A percentile compares a stretch with the other conserved stretches of the same genome.
Evolutionary conservation across 35 echinoderm and acorn worm genomes (phyloP).

Genomic region (Apostichopus parvimensis): DNA sequence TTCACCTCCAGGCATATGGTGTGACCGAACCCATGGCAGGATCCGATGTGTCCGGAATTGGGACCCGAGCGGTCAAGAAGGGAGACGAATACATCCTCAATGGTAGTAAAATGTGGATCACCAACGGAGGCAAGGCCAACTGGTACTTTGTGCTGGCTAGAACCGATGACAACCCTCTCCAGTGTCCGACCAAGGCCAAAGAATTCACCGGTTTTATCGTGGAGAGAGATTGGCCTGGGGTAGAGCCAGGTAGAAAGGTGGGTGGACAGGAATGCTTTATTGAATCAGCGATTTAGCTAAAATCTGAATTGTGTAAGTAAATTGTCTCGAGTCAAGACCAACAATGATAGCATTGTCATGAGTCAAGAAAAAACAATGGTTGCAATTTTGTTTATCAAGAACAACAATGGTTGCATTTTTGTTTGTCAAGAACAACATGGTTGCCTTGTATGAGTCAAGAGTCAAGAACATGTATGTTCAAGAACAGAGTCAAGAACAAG

Average conservation of each 20-base stretch:
- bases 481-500: too few relatives aligned
- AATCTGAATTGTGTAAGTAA: too few relatives aligned
- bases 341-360: too few relatives aligned
- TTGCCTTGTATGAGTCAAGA: too few relatives aligned
- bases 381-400: too few relatives aligned
- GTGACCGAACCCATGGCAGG: conserved; percentile 96
- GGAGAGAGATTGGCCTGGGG: conserved; percentile 74
- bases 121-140: conserved; percentile 92
- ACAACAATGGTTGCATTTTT: too few relatives aligned
- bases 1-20: conserved; percentile 71
- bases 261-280: neutral
- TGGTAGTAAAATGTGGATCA: conserved; percentile 99
- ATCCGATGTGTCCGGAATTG: conserved; percentile 84
- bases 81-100: conserved; percentile 96
- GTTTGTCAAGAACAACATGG: too few relatives aligned
- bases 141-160: conserved; percentile 98
- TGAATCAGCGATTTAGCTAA: too few relatives aligned
- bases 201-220: conserved; percentile 95
- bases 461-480: too few relatives aligned
- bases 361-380: too few relatives aligned
- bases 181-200: conserved; percentile 63
- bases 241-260: conserved; percentile 88
- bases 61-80: conserved; percentile 85
- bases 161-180: conserved; percentile 79
- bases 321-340: too few relatives aligned